phyloP scores from a whole-genome alignment of 2,797 vertebrate species.

The Fundulus diaphanus region DNA sequence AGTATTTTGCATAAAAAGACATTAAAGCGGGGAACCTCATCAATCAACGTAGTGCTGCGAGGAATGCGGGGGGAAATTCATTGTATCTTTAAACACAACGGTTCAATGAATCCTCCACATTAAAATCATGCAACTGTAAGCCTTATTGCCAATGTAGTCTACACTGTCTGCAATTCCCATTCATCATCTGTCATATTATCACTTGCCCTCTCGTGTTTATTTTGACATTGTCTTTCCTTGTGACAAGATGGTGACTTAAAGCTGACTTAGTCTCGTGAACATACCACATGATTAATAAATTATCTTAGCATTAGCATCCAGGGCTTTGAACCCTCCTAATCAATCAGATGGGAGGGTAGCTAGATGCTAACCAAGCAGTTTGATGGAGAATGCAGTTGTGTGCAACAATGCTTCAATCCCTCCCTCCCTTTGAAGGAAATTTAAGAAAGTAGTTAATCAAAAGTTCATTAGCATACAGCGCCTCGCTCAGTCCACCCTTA shows the following conservation, averaged over 20 bases:
- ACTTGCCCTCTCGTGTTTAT: constrained; percentile 41
- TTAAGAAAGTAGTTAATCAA: constrained; percentile 83
- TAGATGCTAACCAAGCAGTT: constrained; percentile 45
- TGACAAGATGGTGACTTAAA: constrained; percentile 51
- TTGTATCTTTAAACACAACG: constrained; percentile 36
- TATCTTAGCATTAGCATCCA: constrained; percentile 68
- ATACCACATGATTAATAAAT: constrained; percentile 69
- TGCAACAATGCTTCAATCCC: constrained; percentile 47
- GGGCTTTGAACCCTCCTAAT: constrained; percentile 59
- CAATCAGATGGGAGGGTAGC: constrained; percentile 62
- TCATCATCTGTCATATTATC: constrained; percentile 53
- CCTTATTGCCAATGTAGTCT: constrained; percentile 3
- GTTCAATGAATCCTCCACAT: constrained; percentile 16
- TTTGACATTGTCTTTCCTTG: constrained; percentile 40
- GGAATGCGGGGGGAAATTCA: constrained; percentile 12
- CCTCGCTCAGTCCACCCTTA: constrained; percentile 54
- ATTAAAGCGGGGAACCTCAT: constrained; percentile 49
- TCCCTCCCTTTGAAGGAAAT: constrained; percentile 70
- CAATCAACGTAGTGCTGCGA: constrained; percentile 44
- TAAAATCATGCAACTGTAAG: constrained; percentile 40
- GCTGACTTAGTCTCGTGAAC: constrained; percentile 37
- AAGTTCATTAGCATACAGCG: constrained; percentile 78
- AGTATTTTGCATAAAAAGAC: constrained; percentile 59
- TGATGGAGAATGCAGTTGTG: constrained; percentile 36
- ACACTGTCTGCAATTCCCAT: constrained; percentile 39